Base-by-base conservation (phyloP, 2,888 invertebrate species). In the Pocota personata region DNA sequence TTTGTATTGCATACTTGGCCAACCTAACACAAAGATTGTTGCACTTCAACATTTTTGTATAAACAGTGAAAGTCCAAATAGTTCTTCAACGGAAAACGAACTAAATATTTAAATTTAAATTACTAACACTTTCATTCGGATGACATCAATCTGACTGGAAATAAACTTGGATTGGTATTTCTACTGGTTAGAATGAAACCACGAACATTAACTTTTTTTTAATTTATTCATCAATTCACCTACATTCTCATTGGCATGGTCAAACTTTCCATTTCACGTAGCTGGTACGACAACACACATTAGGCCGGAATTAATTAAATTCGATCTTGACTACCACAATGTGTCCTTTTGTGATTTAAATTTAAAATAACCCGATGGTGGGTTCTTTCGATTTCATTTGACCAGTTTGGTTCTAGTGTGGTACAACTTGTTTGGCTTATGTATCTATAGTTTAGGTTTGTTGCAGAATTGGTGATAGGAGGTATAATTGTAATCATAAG, bases 301-400 rank as follows among this genome's bases (percentile, higher is more conserved):
- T 46, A 67, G 52, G 16, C 35, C 71, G 58, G 82, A 82, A 82
- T 82, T 72, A 82, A 82, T 82, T 82, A 82, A 82, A 60, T 77
- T 52, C 69, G 30, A 72, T 72, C 69, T 60, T 50, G 73, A 43
- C 73, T 75, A 24, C 52, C 43, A 52, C 62, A 62, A 62, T 35
- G 40, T 64, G 55, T 66, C 50, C 35, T 69, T 69, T 76, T 76
- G 37, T 43, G 66, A 40, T 40, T 79, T 24, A 37, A 50, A 67
- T 77, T 58, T 40, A 1, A 16, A 69, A 40, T 30, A 32, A 2
- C 32, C 19, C 12, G 30, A 19, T 19, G 27, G 46, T 10, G 10
- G 21, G 50, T 73, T 55, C 40, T 82, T 71, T 62, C 55, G 62
- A 64, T 76, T 76, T 82, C 62, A 46, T 40, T 40, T 14, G 40